phyloP scores from a whole-genome alignment of 2,797 vertebrate species.

The Gallinago stenura region DNA sequence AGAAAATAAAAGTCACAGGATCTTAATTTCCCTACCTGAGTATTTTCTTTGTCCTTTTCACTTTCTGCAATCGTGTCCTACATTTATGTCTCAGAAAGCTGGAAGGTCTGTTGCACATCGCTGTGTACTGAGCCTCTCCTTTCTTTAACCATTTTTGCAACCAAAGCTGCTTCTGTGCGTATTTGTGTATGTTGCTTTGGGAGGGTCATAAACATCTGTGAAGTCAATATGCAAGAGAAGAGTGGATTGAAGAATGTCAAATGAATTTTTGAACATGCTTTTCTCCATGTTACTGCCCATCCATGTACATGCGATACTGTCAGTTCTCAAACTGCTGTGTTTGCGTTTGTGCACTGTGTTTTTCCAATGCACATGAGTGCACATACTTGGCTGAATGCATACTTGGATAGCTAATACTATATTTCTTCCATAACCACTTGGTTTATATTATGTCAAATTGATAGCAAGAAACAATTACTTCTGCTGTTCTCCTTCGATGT shows the following conservation, averaged over 20 bases:
- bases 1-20: neutral
- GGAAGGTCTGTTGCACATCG: neutral
- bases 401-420: neutral
- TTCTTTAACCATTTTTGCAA: neutral
- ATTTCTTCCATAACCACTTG: conserved; percentile 28
- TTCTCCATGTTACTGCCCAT: neutral
- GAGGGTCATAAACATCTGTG: neutral
- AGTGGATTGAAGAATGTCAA: neutral
- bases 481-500: neutral
- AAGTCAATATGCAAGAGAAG: neutral
- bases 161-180: neutral
- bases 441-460: conserved; percentile 17
- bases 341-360: conserved; percentile 11
- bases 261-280: neutral
- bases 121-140: neutral
- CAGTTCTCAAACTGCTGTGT: neutral
- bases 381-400: neutral
- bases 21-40: neutral
- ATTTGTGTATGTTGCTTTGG: neutral
- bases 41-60: neutral
- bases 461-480: neutral
- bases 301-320: neutral
- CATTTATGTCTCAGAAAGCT: neutral
- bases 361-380: neutral
- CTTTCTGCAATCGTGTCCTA: neutral